phyloP scores from a whole-genome alignment of 2,888 invertebrate species.

The Eristalis intricaria region DNA sequence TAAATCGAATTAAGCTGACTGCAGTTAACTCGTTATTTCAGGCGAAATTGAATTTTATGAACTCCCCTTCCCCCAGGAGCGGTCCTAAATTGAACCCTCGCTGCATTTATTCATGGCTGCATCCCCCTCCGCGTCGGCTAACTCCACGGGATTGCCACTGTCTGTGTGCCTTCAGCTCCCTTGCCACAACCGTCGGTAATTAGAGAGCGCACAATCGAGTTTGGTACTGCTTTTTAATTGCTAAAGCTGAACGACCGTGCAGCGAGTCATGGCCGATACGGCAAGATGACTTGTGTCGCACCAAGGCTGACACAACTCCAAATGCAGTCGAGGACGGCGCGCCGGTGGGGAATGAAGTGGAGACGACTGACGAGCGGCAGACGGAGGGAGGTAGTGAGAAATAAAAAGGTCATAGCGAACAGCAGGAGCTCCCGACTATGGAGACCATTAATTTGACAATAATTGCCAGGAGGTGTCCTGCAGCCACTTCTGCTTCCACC shows the following conservation, averaged over 20 bases:
- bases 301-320: slow-evolving; percentile 4
- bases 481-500: slow-evolving; percentile 15
- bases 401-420: background rate
- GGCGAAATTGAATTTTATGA: slow-evolving; percentile 40
- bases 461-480: slow-evolving; percentile 52
- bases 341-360: background rate
- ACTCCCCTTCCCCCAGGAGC: background rate
- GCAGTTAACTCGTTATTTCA: slow-evolving; percentile 40
- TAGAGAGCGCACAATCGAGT: slow-evolving; percentile 4
- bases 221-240: slow-evolving; percentile 18
- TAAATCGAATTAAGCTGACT: slow-evolving; percentile 30
- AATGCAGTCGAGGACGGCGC: background rate
- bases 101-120: slow-evolving; percentile 26
- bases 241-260: slow-evolving; percentile 12
- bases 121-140: background rate
- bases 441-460: slow-evolving; percentile 64
- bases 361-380: background rate
- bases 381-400: background rate
- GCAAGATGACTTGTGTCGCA: slow-evolving; percentile 9
- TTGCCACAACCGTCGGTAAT: slow-evolving; percentile 11
- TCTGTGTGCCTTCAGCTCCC: background rate
- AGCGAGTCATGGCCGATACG: background rate
- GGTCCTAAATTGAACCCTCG: slow-evolving; percentile 3
- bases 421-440: background rate
- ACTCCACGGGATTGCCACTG: background rate